These are phyloP conservation scores for Anoncus sp. DNA, from an alignment of 2,888 invertebrate species.

Conservation along the genomic window DNA sequence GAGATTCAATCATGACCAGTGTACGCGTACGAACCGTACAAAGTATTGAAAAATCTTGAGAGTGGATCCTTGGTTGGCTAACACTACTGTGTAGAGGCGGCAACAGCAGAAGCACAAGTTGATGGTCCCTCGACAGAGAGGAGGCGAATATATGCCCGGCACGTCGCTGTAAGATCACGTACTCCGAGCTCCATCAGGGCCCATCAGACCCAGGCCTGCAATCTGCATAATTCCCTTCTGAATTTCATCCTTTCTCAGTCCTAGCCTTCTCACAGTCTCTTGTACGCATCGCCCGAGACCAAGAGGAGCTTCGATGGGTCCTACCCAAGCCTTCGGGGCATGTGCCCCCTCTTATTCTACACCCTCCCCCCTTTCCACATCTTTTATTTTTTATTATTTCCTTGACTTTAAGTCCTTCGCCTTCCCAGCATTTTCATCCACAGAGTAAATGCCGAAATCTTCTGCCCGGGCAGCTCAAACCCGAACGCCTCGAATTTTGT, in stretches of 20 bases:
- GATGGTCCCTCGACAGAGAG: constrained; percentile 36
- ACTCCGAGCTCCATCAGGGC: constrained; percentile 75
- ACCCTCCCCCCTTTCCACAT: not conserved
- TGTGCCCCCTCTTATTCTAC: constrained; percentile 34
- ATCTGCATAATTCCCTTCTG: constrained; percentile 82
- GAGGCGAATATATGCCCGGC: constrained; percentile 72
- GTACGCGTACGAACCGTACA: not conserved
- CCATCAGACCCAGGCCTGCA: constrained; percentile 81
- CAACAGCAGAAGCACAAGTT: constrained; percentile 28
- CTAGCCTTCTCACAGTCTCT: constrained; percentile 54
- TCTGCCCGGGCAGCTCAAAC: constrained; percentile 17
- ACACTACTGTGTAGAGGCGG: constrained; percentile 25
- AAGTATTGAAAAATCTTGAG: constrained; percentile 12
- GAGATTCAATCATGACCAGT: constrained; percentile 28
- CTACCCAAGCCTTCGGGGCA: constrained; percentile 66
- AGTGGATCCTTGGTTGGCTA: constrained; percentile 10
- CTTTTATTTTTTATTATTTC: constrained; percentile 36
- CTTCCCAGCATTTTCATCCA: constrained; percentile 47
- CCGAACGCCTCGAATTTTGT: constrained; percentile 55
- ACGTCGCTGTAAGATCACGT: constrained; percentile 74
- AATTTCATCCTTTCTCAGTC: constrained; percentile 76
- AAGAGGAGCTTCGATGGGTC: constrained; percentile 53
- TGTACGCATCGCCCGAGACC: constrained; percentile 50
- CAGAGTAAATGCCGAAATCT: constrained; percentile 22
- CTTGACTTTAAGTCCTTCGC: constrained; percentile 19